phyloP scores from a whole-genome alignment of 2,888 invertebrate genomes.

The Lasioglossum malachurum region DNA sequence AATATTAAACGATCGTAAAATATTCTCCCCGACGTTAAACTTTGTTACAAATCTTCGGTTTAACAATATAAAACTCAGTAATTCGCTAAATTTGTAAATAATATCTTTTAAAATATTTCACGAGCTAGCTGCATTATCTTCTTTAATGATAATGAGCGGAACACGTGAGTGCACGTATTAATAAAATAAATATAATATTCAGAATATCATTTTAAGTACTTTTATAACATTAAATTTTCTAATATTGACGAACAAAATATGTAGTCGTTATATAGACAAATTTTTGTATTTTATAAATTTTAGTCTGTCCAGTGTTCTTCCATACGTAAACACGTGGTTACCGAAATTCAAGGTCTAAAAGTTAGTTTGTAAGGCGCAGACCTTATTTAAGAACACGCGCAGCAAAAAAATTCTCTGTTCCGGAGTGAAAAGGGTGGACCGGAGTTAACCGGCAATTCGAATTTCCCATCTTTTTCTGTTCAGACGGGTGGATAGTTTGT shows the following conservation, averaged over 20 bases:
- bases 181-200: too few relatives aligned
- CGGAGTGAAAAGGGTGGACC: constrained; percentile 5
- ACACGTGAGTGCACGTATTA: too few relatives aligned
- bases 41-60: background rate
- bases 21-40: background rate
- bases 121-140: background rate
- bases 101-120: background rate
- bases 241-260: too few relatives aligned
- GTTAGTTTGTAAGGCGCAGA: constrained; percentile 19
- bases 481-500: constrained; percentile 23
- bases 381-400: constrained; percentile 26
- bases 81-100: background rate
- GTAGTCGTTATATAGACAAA: too few relatives aligned
- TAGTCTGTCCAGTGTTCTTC: background rate
- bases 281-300: too few relatives aligned
- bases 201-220: too few relatives aligned
- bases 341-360: constrained; percentile 14
- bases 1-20: background rate
- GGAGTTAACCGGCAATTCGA: constrained; percentile 22
- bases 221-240: too few relatives aligned
- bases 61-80: background rate
- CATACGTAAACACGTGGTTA: background rate
- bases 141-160: background rate
- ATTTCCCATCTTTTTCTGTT: constrained; percentile 29
- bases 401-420: constrained; percentile 32